phyloP scores from a whole-genome alignment of 2,113 vertebrate species.

The Labeo rohita region DNA sequence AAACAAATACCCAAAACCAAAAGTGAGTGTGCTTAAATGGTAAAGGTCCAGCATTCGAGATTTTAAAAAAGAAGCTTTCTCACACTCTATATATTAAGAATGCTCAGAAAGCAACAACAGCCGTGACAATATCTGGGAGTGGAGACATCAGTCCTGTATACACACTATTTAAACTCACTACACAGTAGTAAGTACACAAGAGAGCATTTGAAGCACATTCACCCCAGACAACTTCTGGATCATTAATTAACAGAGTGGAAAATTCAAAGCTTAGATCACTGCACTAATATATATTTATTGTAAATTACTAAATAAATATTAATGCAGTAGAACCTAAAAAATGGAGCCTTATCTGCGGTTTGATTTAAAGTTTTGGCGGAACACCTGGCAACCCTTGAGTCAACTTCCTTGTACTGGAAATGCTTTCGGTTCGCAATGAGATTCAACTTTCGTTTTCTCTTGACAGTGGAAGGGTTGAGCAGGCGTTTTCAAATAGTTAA shows the following conservation, averaged over 20 bases:
- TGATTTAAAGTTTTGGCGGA: not conserved
- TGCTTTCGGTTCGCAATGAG: conserved; percentile 13
- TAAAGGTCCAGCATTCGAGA: no score
- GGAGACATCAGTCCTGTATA: not conserved
- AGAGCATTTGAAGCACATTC: not conserved
- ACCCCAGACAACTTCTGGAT: not conserved
- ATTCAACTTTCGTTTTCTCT: not conserved
- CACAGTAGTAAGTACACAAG: no score
- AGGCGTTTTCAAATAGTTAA: not conserved
- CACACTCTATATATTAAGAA: no score
- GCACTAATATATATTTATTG: not conserved
- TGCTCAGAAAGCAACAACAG: no score
- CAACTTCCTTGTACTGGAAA: not conserved
- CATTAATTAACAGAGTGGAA: not conserved
- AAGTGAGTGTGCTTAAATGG: no score
- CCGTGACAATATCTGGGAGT: no score
- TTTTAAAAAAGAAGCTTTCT: no score
- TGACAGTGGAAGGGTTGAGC: not conserved
- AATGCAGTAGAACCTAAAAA: not conserved
- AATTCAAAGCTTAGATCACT: not conserved
- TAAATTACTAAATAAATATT: not conserved
- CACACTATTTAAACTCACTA: not conserved
- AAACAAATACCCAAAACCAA: not conserved
- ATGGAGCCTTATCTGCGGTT: not conserved
- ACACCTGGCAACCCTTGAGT: not conserved